These are phyloP conservation scores for Erpornis zantholeuca DNA, from an alignment of 2,113 vertebrate genomes.

Conservation along the genomic window DNA sequence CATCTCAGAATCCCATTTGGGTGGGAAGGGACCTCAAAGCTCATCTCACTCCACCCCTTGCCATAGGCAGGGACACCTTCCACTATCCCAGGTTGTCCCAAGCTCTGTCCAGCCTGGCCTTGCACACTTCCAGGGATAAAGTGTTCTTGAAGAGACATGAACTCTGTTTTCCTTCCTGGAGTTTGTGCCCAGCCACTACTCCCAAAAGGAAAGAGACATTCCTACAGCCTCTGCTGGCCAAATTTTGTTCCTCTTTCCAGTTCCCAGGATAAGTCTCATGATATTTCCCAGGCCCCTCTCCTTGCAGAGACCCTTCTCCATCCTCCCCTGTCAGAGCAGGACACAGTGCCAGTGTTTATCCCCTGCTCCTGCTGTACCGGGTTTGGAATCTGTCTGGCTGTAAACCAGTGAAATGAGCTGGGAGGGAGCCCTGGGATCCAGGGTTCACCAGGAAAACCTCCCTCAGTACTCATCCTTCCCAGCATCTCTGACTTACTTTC, in stretches of 20 bases:
- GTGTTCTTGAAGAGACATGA: background rate
- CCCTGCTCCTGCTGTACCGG: background rate
- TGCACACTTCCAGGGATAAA: background rate
- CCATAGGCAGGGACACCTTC: background rate
- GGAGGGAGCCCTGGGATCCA: background rate
- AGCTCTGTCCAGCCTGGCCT: background rate
- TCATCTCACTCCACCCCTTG: background rate
- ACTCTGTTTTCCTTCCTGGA: background rate
- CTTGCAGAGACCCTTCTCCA: background rate
- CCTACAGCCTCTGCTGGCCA: background rate
- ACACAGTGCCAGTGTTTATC: fast-evolving
- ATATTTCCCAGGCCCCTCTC: background rate
- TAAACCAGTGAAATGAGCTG: background rate
- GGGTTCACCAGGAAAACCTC: background rate
- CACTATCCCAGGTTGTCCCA: background rate
- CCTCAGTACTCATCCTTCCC: background rate
- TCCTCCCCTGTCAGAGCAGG: background rate
- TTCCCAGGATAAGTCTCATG: background rate
- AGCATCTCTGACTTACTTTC: background rate
- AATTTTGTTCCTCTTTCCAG: background rate
- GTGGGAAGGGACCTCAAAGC: background rate
- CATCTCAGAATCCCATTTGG: background rate
- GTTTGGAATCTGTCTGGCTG: background rate
- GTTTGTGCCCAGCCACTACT: background rate
- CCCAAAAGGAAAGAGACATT: background rate